Evolutionary conservation across 2,888 invertebrate species (phyloP), one percentile per base, ranked within the genome.

Genomic region (Lasioglossum zephyrum): DNA sequence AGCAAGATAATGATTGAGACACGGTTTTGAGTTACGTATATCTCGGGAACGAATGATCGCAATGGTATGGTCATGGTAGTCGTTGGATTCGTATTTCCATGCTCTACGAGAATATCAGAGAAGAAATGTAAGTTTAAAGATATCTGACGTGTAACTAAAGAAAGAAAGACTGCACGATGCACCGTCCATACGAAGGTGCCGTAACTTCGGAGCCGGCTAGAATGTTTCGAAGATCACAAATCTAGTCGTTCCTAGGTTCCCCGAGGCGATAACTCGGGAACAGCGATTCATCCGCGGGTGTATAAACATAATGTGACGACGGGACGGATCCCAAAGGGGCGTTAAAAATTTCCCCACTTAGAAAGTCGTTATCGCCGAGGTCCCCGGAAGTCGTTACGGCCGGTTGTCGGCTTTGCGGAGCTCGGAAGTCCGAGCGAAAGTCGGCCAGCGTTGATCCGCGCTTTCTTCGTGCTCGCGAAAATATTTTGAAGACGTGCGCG

Each of bases 331-430:
- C 47, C 47, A n/a, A 31, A 66, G 73, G 47, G 18, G 63, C 47
- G 82, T 82, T 84, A 80, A 82, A 89, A 91, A 90, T 90, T 88
- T 87, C 70, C 78, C 41, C 90, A 85, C 91, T 92, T 92, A 89
- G 87, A 89, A 92, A 91, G 88, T 91, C 91, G 89, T 92, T 91
- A 90, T 83, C 87, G 78, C 36, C 81, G 63, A 39, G 60, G 49
- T 77, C 31, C 73, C 11, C 53, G 73, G 79, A 81, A 81, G 87
- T 87, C 84, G 87, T 89, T 88, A 82, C 53, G 22, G 9, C 31
- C 26, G 36, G 39, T n/a, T 39, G 39, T 39, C 44, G 73, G 47
- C 69, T 81, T 70, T 57, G n/a, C 13, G 22, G 13, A 39, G 22
- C 39, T 18, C 47, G 31, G 31, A 73, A 73, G 73, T 49, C 26